Percentiles rank a stretch among this genome's conserved stretches.
Conservation (phyloP, 1,140 invertebrate genomes). For the Drosophila kurseongensis region DNA sequence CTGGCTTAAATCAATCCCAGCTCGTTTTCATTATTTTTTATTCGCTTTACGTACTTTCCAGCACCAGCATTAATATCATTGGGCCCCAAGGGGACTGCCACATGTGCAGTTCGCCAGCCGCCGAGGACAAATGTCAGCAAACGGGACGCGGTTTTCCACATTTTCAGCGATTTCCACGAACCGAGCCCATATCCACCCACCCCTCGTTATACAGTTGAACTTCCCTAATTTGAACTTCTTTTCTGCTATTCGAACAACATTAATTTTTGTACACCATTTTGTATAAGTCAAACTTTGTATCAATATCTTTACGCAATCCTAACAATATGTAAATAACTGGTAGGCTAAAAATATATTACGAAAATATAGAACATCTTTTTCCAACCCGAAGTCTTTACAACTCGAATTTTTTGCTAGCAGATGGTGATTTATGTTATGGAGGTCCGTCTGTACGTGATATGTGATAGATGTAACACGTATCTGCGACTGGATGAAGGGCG, state of each 20-base stretch:
- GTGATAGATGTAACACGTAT: constrained; percentile 47
- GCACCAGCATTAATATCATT: constrained; percentile 37
- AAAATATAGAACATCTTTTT: background rate
- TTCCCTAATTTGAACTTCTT: background rate
- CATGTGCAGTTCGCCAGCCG: constrained; percentile 28
- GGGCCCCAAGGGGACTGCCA: constrained; percentile 23
- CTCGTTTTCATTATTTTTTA: constrained; percentile 14
- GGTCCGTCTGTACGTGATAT: background rate
- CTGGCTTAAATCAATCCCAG: constrained; percentile 46
- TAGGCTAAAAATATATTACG: background rate
- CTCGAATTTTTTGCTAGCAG: background rate
- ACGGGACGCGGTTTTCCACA: constrained; percentile 31
- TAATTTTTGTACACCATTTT: too few species aligned
- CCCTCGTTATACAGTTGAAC: background rate
- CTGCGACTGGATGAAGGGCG: constrained; percentile 34
- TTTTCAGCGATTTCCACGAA: constrained; percentile 30
- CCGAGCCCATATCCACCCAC: constrained; percentile 6
- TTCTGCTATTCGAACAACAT: too few species aligned
- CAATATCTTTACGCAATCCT: too few species aligned
- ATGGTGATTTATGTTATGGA: background rate
- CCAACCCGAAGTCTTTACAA: background rate
- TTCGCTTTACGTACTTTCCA: constrained; percentile 8
- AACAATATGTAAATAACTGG: too few species aligned
- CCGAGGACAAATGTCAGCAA: constrained; percentile 44
- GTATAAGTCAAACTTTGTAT: too few species aligned